These are phyloP conservation scores for Petrocephalus microphthalmus DNA, from an alignment of 2,113 vertebrate genomes.

Conservation along the genomic window DNA sequence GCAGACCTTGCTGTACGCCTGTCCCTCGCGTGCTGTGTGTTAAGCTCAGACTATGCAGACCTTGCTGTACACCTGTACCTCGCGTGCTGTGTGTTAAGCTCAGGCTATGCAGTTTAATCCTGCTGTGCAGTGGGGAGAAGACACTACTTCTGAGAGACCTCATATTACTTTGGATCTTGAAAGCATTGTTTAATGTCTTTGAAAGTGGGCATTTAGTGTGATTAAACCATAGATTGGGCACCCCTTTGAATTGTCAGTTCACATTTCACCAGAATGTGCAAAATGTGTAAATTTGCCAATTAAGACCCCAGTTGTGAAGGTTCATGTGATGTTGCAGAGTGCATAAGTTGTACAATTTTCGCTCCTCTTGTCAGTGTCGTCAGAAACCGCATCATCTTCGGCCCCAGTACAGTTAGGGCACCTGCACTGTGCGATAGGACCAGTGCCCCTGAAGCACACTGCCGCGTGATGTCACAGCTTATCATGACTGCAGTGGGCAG, in stretches of 20 bases:
- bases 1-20: not conserved
- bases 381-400: not conserved
- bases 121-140: not conserved
- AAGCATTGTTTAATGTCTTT: not conserved
- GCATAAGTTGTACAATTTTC: not conserved
- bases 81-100: not conserved
- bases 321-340: not conserved
- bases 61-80: not conserved
- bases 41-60: too few species aligned
- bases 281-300: too few species aligned
- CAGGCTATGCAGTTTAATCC: not conserved
- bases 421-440: too few species aligned
- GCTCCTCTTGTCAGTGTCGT: not conserved
- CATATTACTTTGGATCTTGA: not conserved
- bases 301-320: not conserved
- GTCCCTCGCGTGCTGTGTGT: too few species aligned
- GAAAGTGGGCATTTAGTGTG: not conserved
- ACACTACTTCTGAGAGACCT: not conserved
- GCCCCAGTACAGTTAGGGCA: not conserved
- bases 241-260: not conserved
- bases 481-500: not conserved
- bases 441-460: too few species aligned
- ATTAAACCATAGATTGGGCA: not conserved
- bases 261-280: not conserved
- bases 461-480: not conserved